Evolutionary conservation across 2,797 vertebrate species (phyloP).

Genomic region (Crocidura indochinensis): DNA sequence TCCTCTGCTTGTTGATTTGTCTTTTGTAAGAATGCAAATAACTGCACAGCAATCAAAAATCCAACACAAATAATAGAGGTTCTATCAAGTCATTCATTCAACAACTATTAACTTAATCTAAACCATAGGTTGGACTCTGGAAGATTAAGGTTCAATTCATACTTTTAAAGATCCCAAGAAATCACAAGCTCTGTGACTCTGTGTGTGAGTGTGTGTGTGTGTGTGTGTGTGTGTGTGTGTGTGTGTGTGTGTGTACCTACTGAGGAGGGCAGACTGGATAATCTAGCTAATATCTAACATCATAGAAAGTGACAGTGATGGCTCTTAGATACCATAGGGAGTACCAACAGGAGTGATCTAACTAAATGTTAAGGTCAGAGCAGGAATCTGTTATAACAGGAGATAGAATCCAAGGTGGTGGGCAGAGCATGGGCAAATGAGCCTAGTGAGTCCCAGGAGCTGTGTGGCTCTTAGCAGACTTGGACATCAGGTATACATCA

Average conservation of each 20-base stretch:
- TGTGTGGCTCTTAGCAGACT: too few species aligned
- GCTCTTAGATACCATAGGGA: not conserved
- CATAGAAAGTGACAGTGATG: not conserved
- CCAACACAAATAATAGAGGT: not conserved
- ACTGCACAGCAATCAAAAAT: not conserved
- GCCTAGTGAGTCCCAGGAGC: too few species aligned
- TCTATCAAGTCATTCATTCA: constrained; percentile 21
- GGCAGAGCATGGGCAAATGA: not conserved
- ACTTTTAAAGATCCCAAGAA: constrained; percentile 12
- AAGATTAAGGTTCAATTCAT: not conserved
- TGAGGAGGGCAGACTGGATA: not conserved
- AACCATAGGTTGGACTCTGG: not conserved
- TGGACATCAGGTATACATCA: too few species aligned
- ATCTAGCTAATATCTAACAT: not conserved
- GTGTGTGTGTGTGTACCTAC: too few species aligned
- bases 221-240: not conserved
- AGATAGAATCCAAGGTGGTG: not conserved
- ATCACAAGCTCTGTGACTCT: not conserved
- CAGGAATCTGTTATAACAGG: not conserved
- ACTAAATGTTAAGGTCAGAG: not conserved
- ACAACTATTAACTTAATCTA: not conserved
- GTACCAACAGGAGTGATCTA: not conserved
- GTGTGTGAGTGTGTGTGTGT: not conserved
- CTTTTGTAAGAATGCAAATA: constrained; percentile 64
- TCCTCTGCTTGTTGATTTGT: not conserved